These are phyloP conservation scores for Imbricaverruca yamaguchii DNA, from an alignment of 2,888 invertebrate species.

Conservation along the genomic window DNA sequence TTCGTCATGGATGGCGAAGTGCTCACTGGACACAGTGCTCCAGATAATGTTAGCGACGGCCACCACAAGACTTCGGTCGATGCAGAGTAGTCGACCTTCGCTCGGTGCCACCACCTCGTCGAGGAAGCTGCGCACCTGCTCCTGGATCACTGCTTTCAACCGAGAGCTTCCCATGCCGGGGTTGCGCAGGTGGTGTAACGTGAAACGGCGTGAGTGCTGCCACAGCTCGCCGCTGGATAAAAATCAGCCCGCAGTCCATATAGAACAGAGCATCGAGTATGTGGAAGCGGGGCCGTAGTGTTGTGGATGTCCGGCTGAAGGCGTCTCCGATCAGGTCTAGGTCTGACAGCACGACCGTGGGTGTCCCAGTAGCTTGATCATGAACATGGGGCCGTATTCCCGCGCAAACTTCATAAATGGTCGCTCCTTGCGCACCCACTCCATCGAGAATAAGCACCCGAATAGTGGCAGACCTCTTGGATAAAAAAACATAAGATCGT, in stretches of 20 bases:
- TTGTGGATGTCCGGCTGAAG: conserved; percentile 20
- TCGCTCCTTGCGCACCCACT: neutral
- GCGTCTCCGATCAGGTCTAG: conserved; percentile 31
- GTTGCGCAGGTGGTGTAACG: conserved; percentile 21
- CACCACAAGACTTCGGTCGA: conserved; percentile 7
- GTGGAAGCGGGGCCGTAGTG: neutral
- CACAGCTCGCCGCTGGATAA: conserved; percentile 22
- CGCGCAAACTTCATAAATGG: conserved; percentile 24
- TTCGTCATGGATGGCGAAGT: neutral
- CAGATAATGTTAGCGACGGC: conserved; percentile 25
- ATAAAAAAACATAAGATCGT: neutral
- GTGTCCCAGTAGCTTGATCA: conserved; percentile 29
- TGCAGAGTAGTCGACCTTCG: neutral
- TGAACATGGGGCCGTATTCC: conserved; percentile 33
- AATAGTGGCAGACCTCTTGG: neutral
- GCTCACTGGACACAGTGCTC: conserved; percentile 18
- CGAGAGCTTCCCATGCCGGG: conserved; percentile 19
- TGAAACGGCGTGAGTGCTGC: conserved; percentile 19
- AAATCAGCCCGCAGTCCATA: conserved; percentile 15
- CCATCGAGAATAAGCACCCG: neutral
- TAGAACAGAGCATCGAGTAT: neutral
- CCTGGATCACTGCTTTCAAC: conserved; percentile 6
- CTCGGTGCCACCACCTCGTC: neutral
- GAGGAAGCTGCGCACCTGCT: conserved; percentile 22
- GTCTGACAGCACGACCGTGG: conserved; percentile 31